These are phyloP conservation scores for Mellivora capensis DNA, from an alignment of 2,113 vertebrate species.

Conservation along the genomic window DNA sequence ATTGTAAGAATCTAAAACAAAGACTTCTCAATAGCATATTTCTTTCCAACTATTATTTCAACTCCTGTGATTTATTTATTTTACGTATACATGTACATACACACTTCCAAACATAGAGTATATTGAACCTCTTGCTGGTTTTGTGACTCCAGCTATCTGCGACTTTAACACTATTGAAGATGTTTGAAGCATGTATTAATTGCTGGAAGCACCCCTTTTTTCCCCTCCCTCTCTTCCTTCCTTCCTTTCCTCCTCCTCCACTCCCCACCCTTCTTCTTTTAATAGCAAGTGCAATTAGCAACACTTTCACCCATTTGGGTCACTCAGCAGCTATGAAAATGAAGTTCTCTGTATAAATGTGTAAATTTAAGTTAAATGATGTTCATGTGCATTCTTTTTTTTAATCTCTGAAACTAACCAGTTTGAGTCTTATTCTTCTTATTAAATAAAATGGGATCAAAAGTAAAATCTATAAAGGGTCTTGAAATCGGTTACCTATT, in stretches of 20 bases:
- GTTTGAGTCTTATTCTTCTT: not conserved
- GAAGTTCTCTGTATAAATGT: not conserved
- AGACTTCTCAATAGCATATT: not conserved
- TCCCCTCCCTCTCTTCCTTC: not conserved
- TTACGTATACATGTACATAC: not conserved
- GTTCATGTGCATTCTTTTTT: not conserved
- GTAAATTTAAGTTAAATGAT: not conserved
- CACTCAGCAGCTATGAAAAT: slow-evolving; percentile 17
- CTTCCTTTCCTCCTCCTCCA: not conserved
- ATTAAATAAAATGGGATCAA: not conserved
- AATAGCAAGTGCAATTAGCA: not conserved
- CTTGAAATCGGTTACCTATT: not conserved
- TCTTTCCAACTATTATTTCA: not conserved
- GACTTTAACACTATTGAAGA: not conserved
- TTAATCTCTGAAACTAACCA: not conserved
- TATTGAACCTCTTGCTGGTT: not conserved
- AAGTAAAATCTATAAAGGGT: not conserved
- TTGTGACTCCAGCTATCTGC: slow-evolving; percentile 26
- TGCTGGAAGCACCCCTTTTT: not conserved
- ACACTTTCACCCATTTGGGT: not conserved
- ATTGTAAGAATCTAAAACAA: not conserved
- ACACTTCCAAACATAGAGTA: not conserved
- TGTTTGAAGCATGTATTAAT: not conserved
- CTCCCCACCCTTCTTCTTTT: not conserved
- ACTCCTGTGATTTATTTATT: not conserved